Evolutionary conservation across 2,113 vertebrate species (phyloP), one percentile per base, ranked within the genome.

Genomic region (Ciconia maguari): DNA sequence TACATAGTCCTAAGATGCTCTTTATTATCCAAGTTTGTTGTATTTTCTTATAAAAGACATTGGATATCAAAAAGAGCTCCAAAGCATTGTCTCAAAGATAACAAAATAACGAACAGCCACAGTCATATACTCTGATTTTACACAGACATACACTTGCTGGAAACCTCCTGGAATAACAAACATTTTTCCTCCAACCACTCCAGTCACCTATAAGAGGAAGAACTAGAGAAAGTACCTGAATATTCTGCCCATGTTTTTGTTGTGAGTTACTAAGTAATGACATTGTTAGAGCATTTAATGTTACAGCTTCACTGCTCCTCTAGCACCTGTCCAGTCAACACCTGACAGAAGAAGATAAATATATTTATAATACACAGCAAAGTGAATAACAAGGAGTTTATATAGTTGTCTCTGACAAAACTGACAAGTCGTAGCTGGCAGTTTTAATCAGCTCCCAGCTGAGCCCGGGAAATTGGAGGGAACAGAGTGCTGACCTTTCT

Each of bases 321-420:
- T 57, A 95, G 96, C 93, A 96, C 97, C 96, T 97, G 97, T 95
- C 97, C 95, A 92, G 93, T 81, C 85, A 94, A 72, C 0, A n/a
- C 93, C 97, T 98, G 97, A 96, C 96, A 62, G 88, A 87, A 88
- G 93, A 97, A 98, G 98, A 98, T 98, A 98, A 98, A 98, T 97
- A 97, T 95, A 97, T 98, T 98, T 98, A 96, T 97, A 98, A 98
- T 87, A 97, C 85, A 90, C 91, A 97, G 97, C 83, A 93, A 97
- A 94, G 91, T 87, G 95, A 98, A 93, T 96, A 97, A 98, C 96
- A 97, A 98, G 94, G 92, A 92, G 74, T 97, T 95, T 93, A 98
- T 95, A 96, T 16, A 97, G 97, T 93, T 96, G 96, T 96, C 94
- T 87, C 70, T 71, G 95, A 94, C 97, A 98, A 90, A 96, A 83